Evolutionary conservation across 2,797 vertebrate species (phyloP).

Genomic region (Coranthus polyacanthus): DNA sequence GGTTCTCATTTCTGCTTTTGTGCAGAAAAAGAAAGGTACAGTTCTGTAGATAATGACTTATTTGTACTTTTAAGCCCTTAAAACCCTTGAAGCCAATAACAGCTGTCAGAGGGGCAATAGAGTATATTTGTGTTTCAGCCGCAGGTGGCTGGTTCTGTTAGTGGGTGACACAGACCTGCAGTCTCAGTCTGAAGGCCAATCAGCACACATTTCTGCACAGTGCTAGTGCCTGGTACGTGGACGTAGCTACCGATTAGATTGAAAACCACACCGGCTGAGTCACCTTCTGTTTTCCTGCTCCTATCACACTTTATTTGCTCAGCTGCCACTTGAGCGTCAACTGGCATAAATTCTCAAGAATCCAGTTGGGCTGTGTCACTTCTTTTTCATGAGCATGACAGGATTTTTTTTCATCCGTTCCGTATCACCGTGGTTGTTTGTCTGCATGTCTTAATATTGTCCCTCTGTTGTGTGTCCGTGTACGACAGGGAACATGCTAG

Average conservation of each 20-base stretch:
- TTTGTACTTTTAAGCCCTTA: background rate
- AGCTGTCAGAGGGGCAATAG: conserved; percentile 21
- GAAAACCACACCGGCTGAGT: conserved; percentile 54
- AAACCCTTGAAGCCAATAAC: conserved; percentile 12
- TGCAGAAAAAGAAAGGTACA: too few relatives aligned
- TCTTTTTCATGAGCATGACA: conserved; percentile 5
- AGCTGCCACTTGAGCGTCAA: conserved; percentile 50
- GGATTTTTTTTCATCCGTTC: conserved; percentile 14
- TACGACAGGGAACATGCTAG: conserved; percentile 92
- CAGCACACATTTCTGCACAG: conserved; percentile 15
- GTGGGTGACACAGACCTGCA: conserved; percentile 4
- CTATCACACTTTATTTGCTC: conserved; percentile 60
- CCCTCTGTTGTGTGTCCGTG: conserved; percentile 35
- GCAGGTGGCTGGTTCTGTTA: conserved; percentile 10
- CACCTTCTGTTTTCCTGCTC: conserved; percentile 48
- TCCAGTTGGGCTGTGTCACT: conserved; percentile 3
- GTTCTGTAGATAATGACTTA: background rate
- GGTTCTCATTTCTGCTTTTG: too few relatives aligned
- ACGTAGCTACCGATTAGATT: conserved; percentile 19
- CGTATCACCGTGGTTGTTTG: conserved; percentile 18
- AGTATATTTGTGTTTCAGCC: conserved; percentile 9
- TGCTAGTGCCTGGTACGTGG: background rate
- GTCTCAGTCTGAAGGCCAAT: background rate
- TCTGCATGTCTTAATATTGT: conserved; percentile 14
- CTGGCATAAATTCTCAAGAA: conserved; percentile 37